Percentiles rank a stretch among this genome's conserved stretches.
Conservation (phyloP, 37 sponge, comb jelly and placozoan species). For the Spongia lamella region DNA sequence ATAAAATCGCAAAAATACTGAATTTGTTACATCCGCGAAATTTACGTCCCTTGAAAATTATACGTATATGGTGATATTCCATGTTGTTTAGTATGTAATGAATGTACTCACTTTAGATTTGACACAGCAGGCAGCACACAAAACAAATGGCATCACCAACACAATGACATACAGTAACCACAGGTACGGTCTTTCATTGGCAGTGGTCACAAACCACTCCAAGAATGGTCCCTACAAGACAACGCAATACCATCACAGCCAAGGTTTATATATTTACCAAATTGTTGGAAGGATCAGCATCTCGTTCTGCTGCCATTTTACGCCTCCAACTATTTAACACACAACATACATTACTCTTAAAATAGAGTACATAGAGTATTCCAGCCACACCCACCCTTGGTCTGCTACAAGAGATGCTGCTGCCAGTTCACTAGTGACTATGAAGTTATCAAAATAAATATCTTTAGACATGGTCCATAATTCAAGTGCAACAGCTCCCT, state of each 20-base stretch:
- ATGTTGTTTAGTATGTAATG: no score
- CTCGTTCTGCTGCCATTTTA: no score
- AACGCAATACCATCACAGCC: not conserved
- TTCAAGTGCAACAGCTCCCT: conserved; percentile 85
- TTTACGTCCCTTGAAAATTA: no score
- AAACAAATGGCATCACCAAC: conserved; percentile 77
- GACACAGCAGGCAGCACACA: conserved; percentile 68
- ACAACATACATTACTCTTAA: not conserved
- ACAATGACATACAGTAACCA: conserved; percentile 90
- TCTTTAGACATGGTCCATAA: conserved; percentile 92
- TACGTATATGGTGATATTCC: no score
- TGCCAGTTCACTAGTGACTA: conserved; percentile 75
- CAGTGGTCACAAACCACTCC: conserved; percentile 65
- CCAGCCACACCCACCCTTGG: conserved; percentile 57
- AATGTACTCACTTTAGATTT: conserved; percentile 68
- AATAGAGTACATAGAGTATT: not conserved
- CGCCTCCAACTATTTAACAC: no score
- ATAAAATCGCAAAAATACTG: no score
- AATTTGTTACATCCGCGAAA: no score
- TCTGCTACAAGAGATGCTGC: conserved; percentile 79
- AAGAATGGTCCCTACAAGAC: conserved; percentile 53
- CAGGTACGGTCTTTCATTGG: conserved; percentile 86
- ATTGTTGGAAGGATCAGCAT: no score
- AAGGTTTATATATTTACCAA: not conserved
- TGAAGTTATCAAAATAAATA: conserved; percentile 90